Percentiles rank a stretch among this genome's conserved stretches.
phyloP scores from a whole-genome alignment of 2,797 vertebrate species.

The Cyclura pinguis region DNA sequence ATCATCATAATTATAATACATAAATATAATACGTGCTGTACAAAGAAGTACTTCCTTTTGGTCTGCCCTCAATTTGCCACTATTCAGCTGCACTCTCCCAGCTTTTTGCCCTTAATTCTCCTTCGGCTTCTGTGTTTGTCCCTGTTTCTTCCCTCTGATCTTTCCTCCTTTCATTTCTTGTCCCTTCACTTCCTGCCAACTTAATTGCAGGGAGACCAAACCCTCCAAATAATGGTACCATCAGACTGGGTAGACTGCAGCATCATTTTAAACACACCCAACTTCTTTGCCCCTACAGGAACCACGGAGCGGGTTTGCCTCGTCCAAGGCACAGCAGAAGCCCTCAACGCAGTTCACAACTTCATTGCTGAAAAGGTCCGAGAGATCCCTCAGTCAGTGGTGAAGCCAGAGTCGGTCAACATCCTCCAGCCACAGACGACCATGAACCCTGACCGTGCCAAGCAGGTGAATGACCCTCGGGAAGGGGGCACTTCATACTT shows the following conservation, averaged over 20 bases:
- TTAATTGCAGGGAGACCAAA: background rate
- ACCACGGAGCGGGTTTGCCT: slow-evolving; percentile 94
- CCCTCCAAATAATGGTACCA: rapidly evolving
- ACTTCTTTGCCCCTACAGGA: slow-evolving; percentile 74
- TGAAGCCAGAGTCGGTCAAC: slow-evolving; percentile 92
- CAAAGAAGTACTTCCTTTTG: background rate
- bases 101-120: background rate
- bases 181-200: background rate
- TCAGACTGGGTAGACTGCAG: too few species aligned
- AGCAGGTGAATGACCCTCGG: slow-evolving; percentile 84
- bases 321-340: slow-evolving; percentile 93
- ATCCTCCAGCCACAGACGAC: slow-evolving; percentile 94
- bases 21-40: too few species aligned
- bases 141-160: background rate
- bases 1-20: too few species aligned
- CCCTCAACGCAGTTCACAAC: slow-evolving; percentile 91
- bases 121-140: background rate
- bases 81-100: background rate
- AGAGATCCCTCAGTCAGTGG: slow-evolving; percentile 93
- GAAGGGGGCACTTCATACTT: rapidly evolving
- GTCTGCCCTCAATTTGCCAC: background rate
- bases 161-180: background rate
- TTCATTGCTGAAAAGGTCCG: slow-evolving; percentile 95
- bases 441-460: slow-evolving; percentile 93
- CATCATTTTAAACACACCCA: background rate